phyloP scores from a whole-genome alignment of 2,888 invertebrate genomes.

The Zhengitettix transpicula region DNA sequence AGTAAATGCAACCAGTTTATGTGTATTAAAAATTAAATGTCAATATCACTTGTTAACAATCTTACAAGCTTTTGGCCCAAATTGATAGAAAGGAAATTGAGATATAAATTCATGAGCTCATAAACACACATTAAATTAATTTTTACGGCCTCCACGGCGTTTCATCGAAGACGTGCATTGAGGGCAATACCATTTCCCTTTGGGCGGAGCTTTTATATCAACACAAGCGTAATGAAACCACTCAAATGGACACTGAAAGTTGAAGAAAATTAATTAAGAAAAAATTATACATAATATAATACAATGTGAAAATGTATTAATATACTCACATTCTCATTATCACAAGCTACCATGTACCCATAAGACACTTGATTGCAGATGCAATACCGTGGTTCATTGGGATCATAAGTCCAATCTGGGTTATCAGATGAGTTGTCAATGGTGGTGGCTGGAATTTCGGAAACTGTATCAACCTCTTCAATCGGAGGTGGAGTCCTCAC shows the following conservation, averaged over 20 bases:
- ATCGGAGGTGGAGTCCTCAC: conserved; percentile 26
- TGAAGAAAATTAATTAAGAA: conserved; percentile 14
- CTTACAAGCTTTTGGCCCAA: too few species aligned
- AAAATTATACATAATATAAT: neutral
- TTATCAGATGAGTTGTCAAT: conserved; percentile 16
- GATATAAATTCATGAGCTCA: too few species aligned
- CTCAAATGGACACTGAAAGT: conserved; percentile 81
- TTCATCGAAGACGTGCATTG: conserved; percentile 82
- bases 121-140: conserved; percentile 18
- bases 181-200: conserved; percentile 98
- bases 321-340: conserved; percentile 77
- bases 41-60: too few species aligned
- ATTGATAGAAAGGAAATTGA: too few species aligned
- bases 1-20: too few species aligned
- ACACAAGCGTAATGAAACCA: conserved; percentile 99
- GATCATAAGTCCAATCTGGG: conserved; percentile 80
- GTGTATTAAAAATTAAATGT: too few species aligned
- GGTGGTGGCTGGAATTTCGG: neutral
- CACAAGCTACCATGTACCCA: conserved; percentile 98
- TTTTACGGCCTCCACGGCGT: conserved; percentile 57
- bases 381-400: conserved; percentile 91
- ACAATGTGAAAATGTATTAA: neutral
- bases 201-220: conserved; percentile 86
- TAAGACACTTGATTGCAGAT: conserved; percentile 95
- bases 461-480: neutral